A percentile compares a stretch with the other conserved stretches of the same genome.
Evolutionary conservation across 1,140 invertebrate species (phyloP).

Genomic region (Drosophila sulfurigaster): DNA sequence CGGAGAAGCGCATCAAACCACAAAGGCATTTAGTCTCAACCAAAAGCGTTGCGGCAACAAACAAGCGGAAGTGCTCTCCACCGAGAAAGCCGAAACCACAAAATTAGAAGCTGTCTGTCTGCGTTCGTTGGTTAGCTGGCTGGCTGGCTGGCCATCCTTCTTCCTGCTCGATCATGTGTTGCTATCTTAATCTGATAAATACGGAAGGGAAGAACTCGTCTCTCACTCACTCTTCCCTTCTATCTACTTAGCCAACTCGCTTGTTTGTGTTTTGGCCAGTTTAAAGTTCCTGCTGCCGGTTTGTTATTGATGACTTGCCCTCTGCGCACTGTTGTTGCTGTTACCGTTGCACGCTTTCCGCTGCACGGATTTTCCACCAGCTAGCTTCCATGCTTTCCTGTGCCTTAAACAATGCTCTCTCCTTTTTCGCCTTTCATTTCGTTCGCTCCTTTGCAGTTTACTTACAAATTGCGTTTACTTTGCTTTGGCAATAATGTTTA

Average conservation of each 20-base stretch:
- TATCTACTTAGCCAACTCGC: not conserved
- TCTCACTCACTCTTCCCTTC: not conserved
- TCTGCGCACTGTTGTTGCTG: conserved; percentile 34
- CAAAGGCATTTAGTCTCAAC: conserved; percentile 62
- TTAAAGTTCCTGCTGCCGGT: conserved; percentile 54
- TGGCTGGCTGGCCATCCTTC: not conserved
- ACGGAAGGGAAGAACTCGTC: conserved; percentile 49
- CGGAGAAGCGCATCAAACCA: conserved; percentile 38
- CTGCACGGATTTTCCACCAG: conserved; percentile 69
- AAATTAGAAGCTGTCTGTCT: conserved; percentile 62
- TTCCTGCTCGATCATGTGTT: conserved; percentile 67
- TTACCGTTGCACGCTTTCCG: conserved; percentile 49
- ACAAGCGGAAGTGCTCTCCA: conserved; percentile 23
- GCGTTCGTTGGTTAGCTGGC: not conserved
- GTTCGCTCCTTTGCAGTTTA: not conserved
- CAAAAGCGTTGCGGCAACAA: conserved; percentile 40
- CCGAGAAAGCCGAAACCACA: conserved; percentile 33
- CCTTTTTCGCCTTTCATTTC: not conserved
- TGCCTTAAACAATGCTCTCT: conserved; percentile 59
- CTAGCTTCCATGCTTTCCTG: conserved; percentile 44
- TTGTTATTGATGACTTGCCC: conserved; percentile 68
- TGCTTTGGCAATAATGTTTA: conserved; percentile 46
- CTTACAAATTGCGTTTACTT: conserved; percentile 62
- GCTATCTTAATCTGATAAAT: conserved; percentile 80
- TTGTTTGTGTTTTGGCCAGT: conserved; percentile 54